Evolutionary conservation across 2,113 vertebrate species (phyloP).

Genomic region (Leptocoma aspasia): DNA sequence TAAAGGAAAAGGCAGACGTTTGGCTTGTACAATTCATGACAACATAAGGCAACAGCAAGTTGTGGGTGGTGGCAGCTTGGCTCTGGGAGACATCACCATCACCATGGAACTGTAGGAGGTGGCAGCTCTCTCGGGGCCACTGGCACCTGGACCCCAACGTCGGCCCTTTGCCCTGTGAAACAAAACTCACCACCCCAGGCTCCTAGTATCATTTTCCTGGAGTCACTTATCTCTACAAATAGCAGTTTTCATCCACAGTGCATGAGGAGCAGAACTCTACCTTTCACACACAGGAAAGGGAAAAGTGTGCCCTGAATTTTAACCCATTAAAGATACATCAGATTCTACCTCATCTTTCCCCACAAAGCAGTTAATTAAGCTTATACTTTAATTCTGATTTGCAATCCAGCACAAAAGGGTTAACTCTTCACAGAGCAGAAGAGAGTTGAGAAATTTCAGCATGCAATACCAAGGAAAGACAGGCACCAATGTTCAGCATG

Average conservation of each 20-base stretch:
- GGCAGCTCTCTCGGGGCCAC: no score
- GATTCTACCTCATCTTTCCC: neutral
- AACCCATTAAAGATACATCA: neutral
- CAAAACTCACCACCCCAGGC: no score
- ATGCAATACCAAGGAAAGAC: neutral
- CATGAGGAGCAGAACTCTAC: neutral
- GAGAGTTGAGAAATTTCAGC: neutral
- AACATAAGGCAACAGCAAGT: neutral
- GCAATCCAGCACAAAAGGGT: neutral
- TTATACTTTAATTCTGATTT: neutral
- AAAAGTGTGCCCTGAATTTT: neutral
- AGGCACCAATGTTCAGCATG: neutral
- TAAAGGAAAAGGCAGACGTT: neutral
- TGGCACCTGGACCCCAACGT: no score
- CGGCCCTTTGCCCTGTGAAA: no score
- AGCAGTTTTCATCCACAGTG: neutral
- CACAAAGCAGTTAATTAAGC: neutral
- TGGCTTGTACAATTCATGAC: neutral
- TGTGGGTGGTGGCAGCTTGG: no score
- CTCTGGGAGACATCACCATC: no score
- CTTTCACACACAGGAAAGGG: neutral
- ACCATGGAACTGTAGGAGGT: no score
- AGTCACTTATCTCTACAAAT: no score
- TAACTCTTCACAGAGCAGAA: neutral
- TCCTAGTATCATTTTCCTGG: no score